Evolutionary conservation across 2,113 vertebrate species (phyloP).

Genomic region (Rafetus swinhoei): DNA sequence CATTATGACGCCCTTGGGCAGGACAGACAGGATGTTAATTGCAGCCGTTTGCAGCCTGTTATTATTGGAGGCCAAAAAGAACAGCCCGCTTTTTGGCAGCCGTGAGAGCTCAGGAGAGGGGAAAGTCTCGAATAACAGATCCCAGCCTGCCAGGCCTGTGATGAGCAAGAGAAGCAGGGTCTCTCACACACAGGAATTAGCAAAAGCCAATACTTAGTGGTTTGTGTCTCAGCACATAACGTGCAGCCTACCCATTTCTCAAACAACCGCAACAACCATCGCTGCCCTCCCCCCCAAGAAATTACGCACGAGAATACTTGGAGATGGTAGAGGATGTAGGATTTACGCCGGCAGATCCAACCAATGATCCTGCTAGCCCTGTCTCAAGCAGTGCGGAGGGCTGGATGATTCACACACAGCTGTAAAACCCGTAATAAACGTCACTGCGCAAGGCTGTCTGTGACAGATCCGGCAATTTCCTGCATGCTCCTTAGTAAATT

Average conservation of each 20-base stretch:
- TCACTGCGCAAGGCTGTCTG: not conserved
- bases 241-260: not conserved
- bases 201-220: not conserved
- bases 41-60: not conserved
- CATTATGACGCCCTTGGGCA: not conserved
- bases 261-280: not conserved
- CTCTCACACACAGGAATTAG: not conserved
- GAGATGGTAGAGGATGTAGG: not conserved
- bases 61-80: slow-evolving; percentile 35
- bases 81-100: slow-evolving; percentile 45
- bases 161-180: not conserved
- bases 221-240: not conserved
- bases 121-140: not conserved
- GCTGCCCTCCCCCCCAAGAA: not conserved
- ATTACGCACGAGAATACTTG: no score
- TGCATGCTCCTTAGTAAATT: not conserved
- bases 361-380: not conserved
- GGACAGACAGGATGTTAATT: not conserved
- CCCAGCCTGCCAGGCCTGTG: not conserved
- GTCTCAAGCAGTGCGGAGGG: not conserved
- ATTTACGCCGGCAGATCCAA: not conserved
- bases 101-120: not conserved
- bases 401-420: not conserved
- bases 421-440: not conserved
- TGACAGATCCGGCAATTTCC: not conserved